These are phyloP conservation scores for Sternotherus odoratus DNA, from an alignment of 2,797 vertebrate species.

Conservation along the genomic window DNA sequence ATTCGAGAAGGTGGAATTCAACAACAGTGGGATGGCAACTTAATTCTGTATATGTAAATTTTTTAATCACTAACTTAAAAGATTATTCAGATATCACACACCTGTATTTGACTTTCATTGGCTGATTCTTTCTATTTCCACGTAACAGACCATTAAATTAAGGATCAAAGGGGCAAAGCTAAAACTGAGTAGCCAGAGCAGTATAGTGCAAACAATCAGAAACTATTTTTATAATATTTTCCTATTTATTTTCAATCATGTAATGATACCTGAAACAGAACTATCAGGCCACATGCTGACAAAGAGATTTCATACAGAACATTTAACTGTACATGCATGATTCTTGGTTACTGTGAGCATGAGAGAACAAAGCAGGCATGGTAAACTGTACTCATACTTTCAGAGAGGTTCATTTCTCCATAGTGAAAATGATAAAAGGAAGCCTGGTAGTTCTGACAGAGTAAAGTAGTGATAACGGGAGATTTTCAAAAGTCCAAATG, in stretches of 20 bases:
- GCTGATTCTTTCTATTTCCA: background rate
- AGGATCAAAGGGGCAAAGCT: conserved; percentile 27
- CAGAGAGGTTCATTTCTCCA: background rate
- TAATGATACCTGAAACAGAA: background rate
- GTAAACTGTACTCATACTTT: background rate
- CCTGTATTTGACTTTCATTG: background rate
- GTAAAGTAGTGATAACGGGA: background rate
- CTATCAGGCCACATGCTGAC: background rate
- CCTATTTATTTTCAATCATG: background rate
- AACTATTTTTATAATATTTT: background rate
- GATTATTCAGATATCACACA: background rate
- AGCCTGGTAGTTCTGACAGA: background rate
- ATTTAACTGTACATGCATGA: accelerated
- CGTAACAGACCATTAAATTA: conserved; percentile 18
- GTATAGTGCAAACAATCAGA: background rate
- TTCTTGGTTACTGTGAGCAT: background rate
- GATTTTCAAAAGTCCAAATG: background rate
- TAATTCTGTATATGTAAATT: accelerated
- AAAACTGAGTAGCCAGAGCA: conserved; percentile 34
- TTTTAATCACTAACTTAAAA: conserved; percentile 13
- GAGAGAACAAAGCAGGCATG: background rate
- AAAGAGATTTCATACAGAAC: background rate
- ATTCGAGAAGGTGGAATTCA: background rate
- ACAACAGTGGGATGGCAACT: background rate
- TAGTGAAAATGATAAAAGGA: background rate